These are phyloP conservation scores for Salvelinus fontinalis DNA, from an alignment of 2,113 vertebrate species.

Conservation along the genomic window DNA sequence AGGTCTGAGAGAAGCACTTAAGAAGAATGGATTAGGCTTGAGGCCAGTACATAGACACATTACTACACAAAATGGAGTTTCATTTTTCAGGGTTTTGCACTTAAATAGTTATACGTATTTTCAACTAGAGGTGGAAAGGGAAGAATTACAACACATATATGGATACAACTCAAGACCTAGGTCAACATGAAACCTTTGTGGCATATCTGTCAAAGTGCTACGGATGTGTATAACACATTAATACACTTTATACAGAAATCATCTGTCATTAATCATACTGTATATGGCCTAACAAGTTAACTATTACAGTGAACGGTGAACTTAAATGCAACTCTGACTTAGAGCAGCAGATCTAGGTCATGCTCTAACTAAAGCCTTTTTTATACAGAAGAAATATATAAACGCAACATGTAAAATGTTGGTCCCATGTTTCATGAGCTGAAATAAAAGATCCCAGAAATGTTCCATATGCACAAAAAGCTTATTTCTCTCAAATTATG, in stretches of 20 bases:
- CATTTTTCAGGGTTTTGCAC: slow-evolving; percentile 49
- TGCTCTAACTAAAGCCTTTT: slow-evolving; percentile 56
- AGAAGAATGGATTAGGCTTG: slow-evolving; percentile 59
- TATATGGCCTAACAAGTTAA: slow-evolving; percentile 53
- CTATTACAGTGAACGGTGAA: slow-evolving; percentile 55
- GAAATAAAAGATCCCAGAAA: too few species aligned
- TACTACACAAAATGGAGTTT: slow-evolving; percentile 52
- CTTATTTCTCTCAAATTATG: too few species aligned
- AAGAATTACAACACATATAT: slow-evolving; percentile 24
- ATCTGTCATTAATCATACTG: slow-evolving; percentile 61
- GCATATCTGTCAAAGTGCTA: slow-evolving; percentile 20
- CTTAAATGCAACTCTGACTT: slow-evolving; percentile 42
- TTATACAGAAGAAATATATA: too few species aligned
- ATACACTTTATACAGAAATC: slow-evolving; percentile 55
- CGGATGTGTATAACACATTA: slow-evolving; percentile 33
- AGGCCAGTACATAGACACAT: slow-evolving; percentile 59
- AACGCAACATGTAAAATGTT: too few species aligned
- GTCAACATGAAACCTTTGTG: slow-evolving; percentile 48
- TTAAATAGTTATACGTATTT: slow-evolving; percentile 43
- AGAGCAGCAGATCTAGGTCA: slow-evolving; percentile 54
- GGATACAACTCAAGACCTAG: slow-evolving; percentile 29
- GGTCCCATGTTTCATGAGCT: too few species aligned
- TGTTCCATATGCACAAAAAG: too few species aligned
- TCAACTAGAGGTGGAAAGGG: background rate
- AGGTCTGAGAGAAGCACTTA: slow-evolving; percentile 62